Evolutionary conservation across 2,797 vertebrate species (phyloP).

Genomic region (Ceyx erithaca): DNA sequence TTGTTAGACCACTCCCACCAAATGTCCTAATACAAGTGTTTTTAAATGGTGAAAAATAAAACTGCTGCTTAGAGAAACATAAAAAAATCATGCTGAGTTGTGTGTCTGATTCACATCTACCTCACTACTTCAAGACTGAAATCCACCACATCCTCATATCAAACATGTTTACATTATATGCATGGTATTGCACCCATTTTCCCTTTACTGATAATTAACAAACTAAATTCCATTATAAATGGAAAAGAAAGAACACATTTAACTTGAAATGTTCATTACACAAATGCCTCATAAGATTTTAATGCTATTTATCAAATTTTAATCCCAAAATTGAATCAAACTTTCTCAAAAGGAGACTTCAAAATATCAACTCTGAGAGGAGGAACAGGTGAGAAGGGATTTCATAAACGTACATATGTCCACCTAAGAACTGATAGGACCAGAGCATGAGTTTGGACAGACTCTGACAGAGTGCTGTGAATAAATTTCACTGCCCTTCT

Average conservation of each 20-base stretch:
- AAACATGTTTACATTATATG: background rate
- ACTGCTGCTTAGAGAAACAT: background rate
- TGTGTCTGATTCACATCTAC: background rate
- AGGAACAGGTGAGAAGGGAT: background rate
- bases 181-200: background rate
- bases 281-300: background rate
- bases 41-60: background rate
- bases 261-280: background rate
- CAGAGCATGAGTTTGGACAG: background rate
- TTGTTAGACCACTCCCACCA: background rate
- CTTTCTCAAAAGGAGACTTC: background rate
- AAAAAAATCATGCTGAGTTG: background rate
- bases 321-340: background rate
- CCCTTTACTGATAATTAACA: background rate
- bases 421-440: background rate
- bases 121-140: background rate
- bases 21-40: background rate
- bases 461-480: background rate
- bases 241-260: background rate
- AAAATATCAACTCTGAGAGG: background rate
- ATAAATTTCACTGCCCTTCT: background rate
- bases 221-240: background rate
- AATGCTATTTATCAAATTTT: background rate
- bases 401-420: background rate
- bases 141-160: background rate